Percentiles rank a stretch among this genome's conserved stretches.
These are phyloP conservation scores for Notolabrus celidotus DNA, from an alignment of 2,797 vertebrate genomes.

Conservation along the genomic window DNA sequence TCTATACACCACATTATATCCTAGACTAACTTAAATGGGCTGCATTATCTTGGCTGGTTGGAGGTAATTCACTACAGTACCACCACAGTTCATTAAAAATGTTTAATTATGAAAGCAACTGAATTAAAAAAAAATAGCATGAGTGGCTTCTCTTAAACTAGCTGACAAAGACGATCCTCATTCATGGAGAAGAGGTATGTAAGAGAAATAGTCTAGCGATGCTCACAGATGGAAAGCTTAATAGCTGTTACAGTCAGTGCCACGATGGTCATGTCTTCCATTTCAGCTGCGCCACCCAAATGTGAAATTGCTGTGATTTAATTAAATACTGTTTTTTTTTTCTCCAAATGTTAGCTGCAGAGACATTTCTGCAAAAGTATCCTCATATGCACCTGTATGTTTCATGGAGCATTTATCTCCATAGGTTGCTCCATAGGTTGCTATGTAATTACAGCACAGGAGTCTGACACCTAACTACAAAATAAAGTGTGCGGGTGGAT, in stretches of 20 bases:
- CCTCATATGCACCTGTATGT: constrained; percentile 22
- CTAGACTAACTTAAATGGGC: constrained; percentile 47
- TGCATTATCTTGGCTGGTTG: constrained; percentile 43
- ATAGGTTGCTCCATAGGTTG: constrained; percentile 50
- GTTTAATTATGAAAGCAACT: constrained; percentile 56
- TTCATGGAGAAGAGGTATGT: constrained; percentile 22
- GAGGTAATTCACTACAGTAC: constrained; percentile 36
- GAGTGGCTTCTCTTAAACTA: constrained; percentile 34
- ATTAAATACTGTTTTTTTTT: constrained; percentile 22
- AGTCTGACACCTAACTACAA: constrained; percentile 47
- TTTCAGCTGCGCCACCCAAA: constrained; percentile 21
- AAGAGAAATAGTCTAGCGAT: constrained; percentile 32
- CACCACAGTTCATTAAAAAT: constrained; percentile 51
- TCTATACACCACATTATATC: constrained; percentile 53
- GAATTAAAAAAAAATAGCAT: constrained; percentile 30
- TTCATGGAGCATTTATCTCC: constrained; percentile 21
- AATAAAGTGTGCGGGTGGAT: constrained; percentile 39
- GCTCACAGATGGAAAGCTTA: constrained; percentile 4
- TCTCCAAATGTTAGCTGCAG: constrained; percentile 32
- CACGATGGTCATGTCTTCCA: constrained; percentile 5
- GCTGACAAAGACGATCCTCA: constrained; percentile 34
- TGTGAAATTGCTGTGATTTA: constrained; percentile 35
- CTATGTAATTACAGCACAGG: constrained; percentile 65
- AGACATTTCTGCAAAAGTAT: constrained; percentile 5
- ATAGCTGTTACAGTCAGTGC: constrained; percentile 10